phyloP scores from a whole-genome alignment of 2,113 vertebrate species.

The Ciconia stormi region DNA sequence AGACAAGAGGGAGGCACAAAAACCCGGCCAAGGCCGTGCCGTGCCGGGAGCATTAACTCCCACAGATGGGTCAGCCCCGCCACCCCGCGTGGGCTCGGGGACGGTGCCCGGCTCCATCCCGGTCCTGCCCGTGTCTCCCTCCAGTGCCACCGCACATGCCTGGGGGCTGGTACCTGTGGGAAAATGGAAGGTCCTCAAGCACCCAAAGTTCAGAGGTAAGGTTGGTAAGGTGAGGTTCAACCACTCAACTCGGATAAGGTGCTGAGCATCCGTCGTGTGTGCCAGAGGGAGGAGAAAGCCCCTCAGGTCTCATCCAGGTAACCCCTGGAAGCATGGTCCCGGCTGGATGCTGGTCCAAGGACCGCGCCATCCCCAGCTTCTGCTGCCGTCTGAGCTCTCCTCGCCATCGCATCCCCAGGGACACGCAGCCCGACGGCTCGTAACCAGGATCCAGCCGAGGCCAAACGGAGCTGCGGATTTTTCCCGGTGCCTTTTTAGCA shows the following conservation, averaged over 20 bases:
- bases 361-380: fast-evolving
- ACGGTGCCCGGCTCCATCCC: fast-evolving
- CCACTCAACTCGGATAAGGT: fast-evolving
- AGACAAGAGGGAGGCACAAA: not conserved
- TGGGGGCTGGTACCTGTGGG: fast-evolving
- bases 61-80: fast-evolving
- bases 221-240: not conserved
- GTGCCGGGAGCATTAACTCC: fast-evolving
- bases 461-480: fast-evolving
- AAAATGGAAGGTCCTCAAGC: not conserved
- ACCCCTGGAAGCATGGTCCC: fast-evolving
- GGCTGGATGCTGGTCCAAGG: not conserved
- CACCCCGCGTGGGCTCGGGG: fast-evolving
- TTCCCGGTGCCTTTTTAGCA: not conserved
- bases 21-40: not conserved
- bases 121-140: not conserved
- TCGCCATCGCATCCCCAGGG: not conserved
- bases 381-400: not conserved
- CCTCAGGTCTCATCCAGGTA: not conserved
- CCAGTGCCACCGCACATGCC: fast-evolving
- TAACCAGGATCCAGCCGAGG: not conserved
- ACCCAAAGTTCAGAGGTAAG: not conserved
- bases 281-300: not conserved
- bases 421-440: fast-evolving
- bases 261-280: fast-evolving